A percentile compares a stretch with the other conserved stretches of the same genome.
These are phyloP conservation scores for Pseudanteris insignis DNA, from an alignment of 2,888 invertebrate genomes.

Conservation along the genomic window DNA sequence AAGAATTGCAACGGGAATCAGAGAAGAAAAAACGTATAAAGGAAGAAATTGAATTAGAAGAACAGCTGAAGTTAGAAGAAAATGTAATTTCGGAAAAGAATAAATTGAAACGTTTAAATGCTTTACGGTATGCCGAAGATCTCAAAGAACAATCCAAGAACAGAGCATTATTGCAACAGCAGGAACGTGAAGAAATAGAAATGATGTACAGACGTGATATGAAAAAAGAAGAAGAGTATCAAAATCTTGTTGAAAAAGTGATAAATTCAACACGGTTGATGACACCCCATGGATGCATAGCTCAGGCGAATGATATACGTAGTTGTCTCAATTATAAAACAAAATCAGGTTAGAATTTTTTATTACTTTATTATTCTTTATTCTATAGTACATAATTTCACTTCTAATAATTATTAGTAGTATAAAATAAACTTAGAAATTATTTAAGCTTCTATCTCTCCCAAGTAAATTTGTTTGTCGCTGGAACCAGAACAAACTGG, in stretches of 20 bases:
- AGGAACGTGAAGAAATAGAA: constrained; percentile 37
- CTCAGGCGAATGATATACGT: too few species aligned
- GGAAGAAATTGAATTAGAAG: constrained; percentile 28
- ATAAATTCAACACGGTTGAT: constrained; percentile 15
- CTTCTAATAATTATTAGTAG: too few species aligned
- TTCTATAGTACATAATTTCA: too few species aligned
- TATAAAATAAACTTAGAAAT: too few species aligned
- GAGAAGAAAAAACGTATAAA: constrained; percentile 25
- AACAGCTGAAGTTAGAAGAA: constrained; percentile 33
- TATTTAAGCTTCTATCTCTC: constrained; percentile 85
- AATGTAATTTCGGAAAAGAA: constrained; percentile 19
- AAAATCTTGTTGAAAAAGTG: constrained; percentile 24
- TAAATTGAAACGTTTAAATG: constrained; percentile 31
- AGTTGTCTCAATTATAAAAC: too few species aligned
- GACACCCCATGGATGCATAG: constrained; percentile 19
- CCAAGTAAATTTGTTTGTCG: constrained; percentile 94
- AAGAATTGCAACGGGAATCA: constrained; percentile 22
- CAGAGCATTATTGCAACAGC: constrained; percentile 14
- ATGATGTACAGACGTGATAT: constrained; percentile 33
- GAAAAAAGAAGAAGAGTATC: constrained; percentile 34
- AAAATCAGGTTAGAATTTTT: not conserved
- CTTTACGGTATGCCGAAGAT: constrained; percentile 37
- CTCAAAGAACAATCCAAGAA: constrained; percentile 32
- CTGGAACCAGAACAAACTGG: constrained; percentile 90
- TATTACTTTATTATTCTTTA: not conserved